Percentiles rank a stretch among this genome's conserved stretches.
Conservation (phyloP, 2,113 vertebrate genomes). For the Brachypodius melanocephalos region DNA sequence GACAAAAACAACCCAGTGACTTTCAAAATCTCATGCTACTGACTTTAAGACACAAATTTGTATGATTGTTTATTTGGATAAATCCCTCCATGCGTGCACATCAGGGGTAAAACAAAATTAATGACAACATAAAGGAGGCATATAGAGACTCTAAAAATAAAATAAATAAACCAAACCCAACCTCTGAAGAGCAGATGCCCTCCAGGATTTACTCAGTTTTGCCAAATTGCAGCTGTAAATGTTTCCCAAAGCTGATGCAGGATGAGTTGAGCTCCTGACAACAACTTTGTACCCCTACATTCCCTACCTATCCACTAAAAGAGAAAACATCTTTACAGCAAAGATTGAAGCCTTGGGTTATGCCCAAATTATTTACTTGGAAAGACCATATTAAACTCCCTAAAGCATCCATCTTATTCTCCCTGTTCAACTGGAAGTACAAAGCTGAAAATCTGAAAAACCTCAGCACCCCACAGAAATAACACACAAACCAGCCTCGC, state of each 20-base stretch:
- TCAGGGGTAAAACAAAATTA: neutral
- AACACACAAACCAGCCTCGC: neutral
- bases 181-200: neutral
- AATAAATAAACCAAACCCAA: neutral
- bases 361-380: neutral
- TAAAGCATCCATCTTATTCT: neutral
- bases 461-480: neutral
- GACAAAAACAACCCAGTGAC: neutral
- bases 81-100: rapidly evolving
- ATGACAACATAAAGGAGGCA: neutral
- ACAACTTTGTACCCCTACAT: neutral
- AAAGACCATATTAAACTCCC: neutral
- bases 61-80: no score
- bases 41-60: neutral
- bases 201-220: neutral
- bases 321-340: neutral
- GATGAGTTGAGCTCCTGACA: neutral
- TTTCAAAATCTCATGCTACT: neutral
- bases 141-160: neutral
- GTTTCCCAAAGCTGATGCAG: neutral
- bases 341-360: neutral
- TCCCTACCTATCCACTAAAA: neutral
- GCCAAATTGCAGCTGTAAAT: neutral
- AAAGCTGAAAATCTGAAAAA: neutral
- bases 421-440: neutral